Evolutionary conservation across 2,888 invertebrate genomes (phyloP).

Genomic region (Psylliodes chrysocephalus): DNA sequence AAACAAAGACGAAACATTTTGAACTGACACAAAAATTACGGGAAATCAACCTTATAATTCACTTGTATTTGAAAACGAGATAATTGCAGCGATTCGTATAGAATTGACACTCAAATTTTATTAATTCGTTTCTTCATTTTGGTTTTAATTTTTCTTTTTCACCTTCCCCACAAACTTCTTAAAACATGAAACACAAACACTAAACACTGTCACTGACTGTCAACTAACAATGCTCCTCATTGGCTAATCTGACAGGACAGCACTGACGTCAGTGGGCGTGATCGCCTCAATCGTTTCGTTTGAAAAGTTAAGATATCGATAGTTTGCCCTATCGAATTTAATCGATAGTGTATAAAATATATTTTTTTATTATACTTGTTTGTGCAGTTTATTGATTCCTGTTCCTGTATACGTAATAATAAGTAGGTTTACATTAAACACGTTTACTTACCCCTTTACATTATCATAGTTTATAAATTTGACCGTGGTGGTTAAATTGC

Average conservation of each 20-base stretch:
- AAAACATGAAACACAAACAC: conserved; percentile 30
- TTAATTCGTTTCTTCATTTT: conserved; percentile 14
- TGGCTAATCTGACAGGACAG: conserved; percentile 16
- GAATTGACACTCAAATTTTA: not conserved
- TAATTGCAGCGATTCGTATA: not conserved
- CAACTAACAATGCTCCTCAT: conserved; percentile 1
- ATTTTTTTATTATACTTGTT: too few relatives aligned
- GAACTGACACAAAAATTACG: conserved; percentile 6
- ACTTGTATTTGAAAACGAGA: not conserved
- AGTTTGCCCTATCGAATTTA: not conserved
- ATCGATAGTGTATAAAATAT: too few relatives aligned
- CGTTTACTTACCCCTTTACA: too few relatives aligned
- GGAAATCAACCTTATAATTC: not conserved
- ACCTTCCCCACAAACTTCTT: conserved; percentile 19
- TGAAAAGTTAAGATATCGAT: not conserved
- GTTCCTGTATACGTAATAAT: too few relatives aligned
- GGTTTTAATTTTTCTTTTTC: conserved; percentile 13
- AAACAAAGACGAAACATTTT: conserved; percentile 29
- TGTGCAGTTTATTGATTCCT: too few relatives aligned
- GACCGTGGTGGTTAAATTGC: too few relatives aligned
- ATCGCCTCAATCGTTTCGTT: not conserved
- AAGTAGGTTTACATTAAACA: too few relatives aligned
- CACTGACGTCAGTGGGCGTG: conserved; percentile 29
- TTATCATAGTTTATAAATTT: too few relatives aligned
- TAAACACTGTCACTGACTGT: conserved; percentile 6